Conservation (phyloP, 1,140 invertebrate species). For the Drosophila willistoni region DNA sequence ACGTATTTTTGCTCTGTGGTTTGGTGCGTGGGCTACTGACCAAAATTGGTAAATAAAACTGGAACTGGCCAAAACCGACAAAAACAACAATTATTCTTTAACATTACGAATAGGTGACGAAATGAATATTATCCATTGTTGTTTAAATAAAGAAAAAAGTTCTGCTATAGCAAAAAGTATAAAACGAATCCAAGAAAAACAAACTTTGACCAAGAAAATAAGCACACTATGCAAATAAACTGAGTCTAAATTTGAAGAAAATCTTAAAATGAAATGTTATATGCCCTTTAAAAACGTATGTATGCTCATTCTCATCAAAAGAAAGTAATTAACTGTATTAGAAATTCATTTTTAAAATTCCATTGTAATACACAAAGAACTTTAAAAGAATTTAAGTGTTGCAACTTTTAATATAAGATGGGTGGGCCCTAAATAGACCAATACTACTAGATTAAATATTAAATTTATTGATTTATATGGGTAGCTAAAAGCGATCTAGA, state of each 20-base stretch:
- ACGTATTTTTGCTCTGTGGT: background rate
- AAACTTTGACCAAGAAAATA: conserved; percentile 32
- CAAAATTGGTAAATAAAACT: conserved; percentile 35
- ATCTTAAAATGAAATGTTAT: background rate
- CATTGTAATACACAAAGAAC: too few relatives aligned
- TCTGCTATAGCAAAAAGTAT: conserved; percentile 33
- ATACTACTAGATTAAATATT: too few relatives aligned
- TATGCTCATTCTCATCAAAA: background rate
- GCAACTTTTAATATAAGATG: too few relatives aligned
- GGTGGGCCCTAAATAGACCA: too few relatives aligned
- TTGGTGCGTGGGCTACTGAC: conserved; percentile 31
- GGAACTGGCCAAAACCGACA: background rate
- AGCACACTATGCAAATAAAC: conserved; percentile 41
- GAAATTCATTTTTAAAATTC: too few relatives aligned
- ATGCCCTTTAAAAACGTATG: background rate
- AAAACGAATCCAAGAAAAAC: conserved; percentile 18
- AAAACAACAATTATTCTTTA: background rate
- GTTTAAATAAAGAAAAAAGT: conserved; percentile 26
- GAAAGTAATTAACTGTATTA: too few relatives aligned
- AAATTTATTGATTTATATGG: too few relatives aligned
- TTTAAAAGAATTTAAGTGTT: too few relatives aligned
- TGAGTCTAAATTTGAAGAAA: conserved; percentile 23
- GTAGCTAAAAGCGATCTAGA: too few relatives aligned
- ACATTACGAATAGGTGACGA: conserved; percentile 11
- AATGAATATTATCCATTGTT: background rate